Evolutionary conservation across 37 sponge, comb jelly and placozoan genomes (phyloP), one percentile per base, ranked within the genome.

Genomic region (Dysidea cf. avara): DNA sequence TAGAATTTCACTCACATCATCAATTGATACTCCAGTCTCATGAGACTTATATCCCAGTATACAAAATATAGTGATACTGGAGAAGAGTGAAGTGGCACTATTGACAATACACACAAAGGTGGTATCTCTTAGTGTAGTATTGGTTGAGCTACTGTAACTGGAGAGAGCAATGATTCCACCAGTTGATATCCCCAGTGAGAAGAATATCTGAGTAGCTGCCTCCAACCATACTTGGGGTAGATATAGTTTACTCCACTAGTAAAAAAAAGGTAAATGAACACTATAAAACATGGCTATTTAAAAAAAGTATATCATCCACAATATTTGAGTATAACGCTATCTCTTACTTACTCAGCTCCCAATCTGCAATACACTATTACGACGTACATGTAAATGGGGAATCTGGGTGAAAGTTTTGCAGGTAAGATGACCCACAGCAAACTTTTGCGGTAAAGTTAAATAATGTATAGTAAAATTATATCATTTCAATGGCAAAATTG

Each of bases 141-240:
- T 79, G 53, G 65, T 76, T 34, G 78, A 89, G 32, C 82, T 80
- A 39, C 72, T 84, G 77, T 98, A 89, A 68, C 93, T 95, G 39
- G 96, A 73, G n/a, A 92, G 86, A 18, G 90, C 88, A 20, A 98
- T 83, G 0, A 95, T 81, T 7, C 87, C 87, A 13, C 99, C 99
- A 49, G 79, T 64, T 7, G 90, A 88, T 13, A 95, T 66, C 24
- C 99, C 90, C 21, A 94, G 87, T 0, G 96, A 92, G 78, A 90
- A 98, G 75, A 95, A 98, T 33, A 98, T 95, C 71, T 98, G 99
- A 30, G 99, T 90, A 30, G 93, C 85, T 14, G 99, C 99, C 59
- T 92, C 93, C 30, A 91, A 66, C 99, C 99, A 98, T 35, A 92
- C 91, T 48, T 80, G 77, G 14, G 93, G 89, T 26, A 55, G 39